These are phyloP conservation scores for Lasioglossum oenotherae DNA, from an alignment of 2,888 invertebrate genomes.

Conservation along the genomic window DNA sequence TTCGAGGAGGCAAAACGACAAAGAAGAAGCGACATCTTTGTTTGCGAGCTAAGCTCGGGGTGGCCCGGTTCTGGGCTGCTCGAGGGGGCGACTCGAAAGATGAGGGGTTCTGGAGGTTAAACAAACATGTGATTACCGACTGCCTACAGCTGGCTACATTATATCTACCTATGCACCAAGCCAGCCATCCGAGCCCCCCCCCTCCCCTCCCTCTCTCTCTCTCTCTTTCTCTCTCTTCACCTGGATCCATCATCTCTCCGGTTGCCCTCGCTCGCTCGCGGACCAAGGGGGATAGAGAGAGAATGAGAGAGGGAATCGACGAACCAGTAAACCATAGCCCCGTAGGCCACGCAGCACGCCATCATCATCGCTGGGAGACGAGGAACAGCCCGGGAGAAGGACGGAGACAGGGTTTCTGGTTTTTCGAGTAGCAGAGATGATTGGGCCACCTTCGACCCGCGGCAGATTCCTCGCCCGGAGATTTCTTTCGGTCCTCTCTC, in stretches of 20 bases:
- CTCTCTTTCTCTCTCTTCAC: conserved; percentile 42
- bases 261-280: conserved; percentile 55
- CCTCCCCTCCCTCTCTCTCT: neutral
- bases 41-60: conserved; percentile 78
- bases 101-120: conserved; percentile 84
- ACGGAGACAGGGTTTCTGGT: conserved; percentile 59
- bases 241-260: conserved; percentile 65
- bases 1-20: conserved; percentile 60
- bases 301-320: conserved; percentile 37
- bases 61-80: conserved; percentile 79
- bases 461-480: conserved; percentile 27
- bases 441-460: conserved; percentile 61
- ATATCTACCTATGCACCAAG: conserved; percentile 80
- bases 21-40: conserved; percentile 77
- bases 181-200: conserved; percentile 76
- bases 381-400: conserved; percentile 42
- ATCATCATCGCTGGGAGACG: conserved; percentile 64
- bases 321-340: conserved; percentile 67
- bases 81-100: conserved; percentile 78
- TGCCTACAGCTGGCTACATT: conserved; percentile 84
- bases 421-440: conserved; percentile 61
- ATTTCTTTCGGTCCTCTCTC: neutral
- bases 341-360: conserved; percentile 66
- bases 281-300: conserved; percentile 27
- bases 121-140: conserved; percentile 84